These are phyloP conservation scores for Hylaeus anthracinus DNA, from an alignment of 1,140 invertebrate species.

Conservation along the genomic window DNA sequence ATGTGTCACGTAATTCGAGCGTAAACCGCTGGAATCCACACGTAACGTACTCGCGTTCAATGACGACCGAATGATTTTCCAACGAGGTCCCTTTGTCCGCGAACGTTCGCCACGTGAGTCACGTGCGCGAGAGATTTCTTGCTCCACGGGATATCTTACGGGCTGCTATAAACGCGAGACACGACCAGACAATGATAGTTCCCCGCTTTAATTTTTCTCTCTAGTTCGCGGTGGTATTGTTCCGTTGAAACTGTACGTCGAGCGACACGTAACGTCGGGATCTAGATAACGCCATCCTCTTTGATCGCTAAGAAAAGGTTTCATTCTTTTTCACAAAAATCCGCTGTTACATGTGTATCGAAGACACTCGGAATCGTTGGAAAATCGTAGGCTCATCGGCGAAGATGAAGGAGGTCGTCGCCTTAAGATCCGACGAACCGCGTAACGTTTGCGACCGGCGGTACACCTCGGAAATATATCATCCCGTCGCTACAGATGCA, in stretches of 20 bases:
- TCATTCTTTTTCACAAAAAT: neutral
- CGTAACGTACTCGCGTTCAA: neutral
- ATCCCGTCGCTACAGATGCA: no score
- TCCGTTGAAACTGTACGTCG: neutral
- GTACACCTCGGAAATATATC: neutral
- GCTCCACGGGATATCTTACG: slow-evolving; percentile 19
- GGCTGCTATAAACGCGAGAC: slow-evolving; percentile 4
- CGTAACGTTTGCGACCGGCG: slow-evolving; percentile 39
- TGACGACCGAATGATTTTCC: slow-evolving; percentile 27
- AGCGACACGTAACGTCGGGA: neutral
- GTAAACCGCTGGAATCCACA: neutral
- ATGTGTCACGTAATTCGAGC: neutral
- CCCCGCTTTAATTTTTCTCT: neutral
- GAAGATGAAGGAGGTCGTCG: slow-evolving; percentile 43
- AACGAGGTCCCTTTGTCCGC: slow-evolving; percentile 22
- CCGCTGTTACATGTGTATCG: no score
- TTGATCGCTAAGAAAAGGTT: neutral
- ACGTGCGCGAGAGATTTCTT: slow-evolving; percentile 30
- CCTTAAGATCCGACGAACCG: slow-evolving; percentile 52
- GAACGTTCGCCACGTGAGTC: slow-evolving; percentile 36
- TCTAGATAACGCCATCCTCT: slow-evolving; percentile 6
- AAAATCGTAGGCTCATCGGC: slow-evolving; percentile 33
- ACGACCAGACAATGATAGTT: slow-evolving; percentile 20
- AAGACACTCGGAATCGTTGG: neutral
- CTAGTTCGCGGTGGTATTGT: neutral